Base-by-base conservation (phyloP, 2,888 invertebrate genomes). In the Cerastoderma edule region DNA sequence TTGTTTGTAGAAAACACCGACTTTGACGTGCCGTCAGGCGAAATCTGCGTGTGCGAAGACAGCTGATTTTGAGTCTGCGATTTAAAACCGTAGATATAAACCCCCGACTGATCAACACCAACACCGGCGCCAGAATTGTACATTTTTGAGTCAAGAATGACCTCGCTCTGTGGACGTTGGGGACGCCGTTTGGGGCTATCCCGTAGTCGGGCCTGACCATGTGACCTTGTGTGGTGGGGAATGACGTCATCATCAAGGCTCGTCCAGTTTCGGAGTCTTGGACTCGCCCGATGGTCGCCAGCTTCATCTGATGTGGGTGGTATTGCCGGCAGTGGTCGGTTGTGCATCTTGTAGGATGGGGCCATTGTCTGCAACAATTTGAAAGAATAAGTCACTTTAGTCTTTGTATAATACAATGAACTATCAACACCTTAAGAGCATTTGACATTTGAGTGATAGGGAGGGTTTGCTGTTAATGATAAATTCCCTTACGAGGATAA, bases 321-420 rank as follows among this genome's bases (percentile, higher is more conserved):
- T 39, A 87, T 83, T 39, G 87, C 86, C 27, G 89, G 90, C 50
- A 90, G 78, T 0, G 90, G 90, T 57, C 90, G 84, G 79, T 89
- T 89, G 64, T 85, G 83, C 88, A 90, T 89, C 63, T 83, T 87
- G 48, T 63, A 72, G 10, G 80, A 57, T 22, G 66, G 50, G 39
- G 72, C 53, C 28, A 48, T 39, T 4, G 71, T 35, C 76, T 76
- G 76, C 19, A 68, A 70, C 28, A 60, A 13, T 60, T 33, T 24
- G 24, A 56, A 8, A 56, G n/a, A n/a, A n/a, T n/a, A n/a, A n/a
- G n/a, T n/a, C n/a, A n/a, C n/a, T n/a, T n/a, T n/a, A n/a, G n/a
- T n/a, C n/a, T n/a, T n/a, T n/a, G n/a, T n/a, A n/a, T n/a, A n/a
- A n/a, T n/a, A n/a, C n/a, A n/a, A n/a, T n/a, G n/a, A n/a, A n/a